Base-by-base conservation (phyloP, 2,113 vertebrate genomes). In the Ochotona princeps region DNA sequence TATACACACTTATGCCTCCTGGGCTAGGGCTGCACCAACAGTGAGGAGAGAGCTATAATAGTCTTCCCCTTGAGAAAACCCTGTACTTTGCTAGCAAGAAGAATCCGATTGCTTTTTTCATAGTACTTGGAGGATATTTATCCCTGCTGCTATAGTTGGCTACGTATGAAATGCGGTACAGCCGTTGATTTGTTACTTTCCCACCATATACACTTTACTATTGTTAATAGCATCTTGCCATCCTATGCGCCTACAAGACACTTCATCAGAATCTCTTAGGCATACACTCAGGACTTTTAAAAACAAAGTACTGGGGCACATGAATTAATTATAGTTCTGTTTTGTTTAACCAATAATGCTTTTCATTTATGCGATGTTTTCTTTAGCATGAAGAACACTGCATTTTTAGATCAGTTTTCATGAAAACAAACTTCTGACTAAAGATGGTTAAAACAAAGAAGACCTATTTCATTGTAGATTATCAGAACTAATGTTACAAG, bases 71-170 rank as follows among this genome's bases (percentile, higher is more conserved):
- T 87, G 81, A 79, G 73, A 83, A 49, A 95, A 69, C 26, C 49
- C 35, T 91, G 23, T 54, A 79, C 57, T 85, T 74, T 95, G 35
- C 57, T 63, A 35, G 51, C 69, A 92, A 87, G n/a, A 87, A 89
- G 63, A 87, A 69, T 23, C 49, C 70, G 75, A 89, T 70, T 65
- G 21, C 26, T 73, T 57, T 95, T 92, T 72, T 67, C 65, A 51
- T 61, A 85, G 67, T 92, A 49, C n/a, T 60, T 91, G 32, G 32
- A 88, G 30, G 51, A 73, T 23, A 30, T 74, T 78, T 76, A 70
- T 60, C 2, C 10, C 49, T 87, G 9, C 79, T 51, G 25, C 49
- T 91, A 69, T n/a, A 85, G 54, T 69, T 72, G 25, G 74, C 30
- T 65, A 60, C 73, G 18, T 67, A n/a, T 63, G 51, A 86, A 91